These are phyloP conservation scores for Lochmaea crataegi DNA, from an alignment of 2,888 invertebrate genomes.

Conservation along the genomic window DNA sequence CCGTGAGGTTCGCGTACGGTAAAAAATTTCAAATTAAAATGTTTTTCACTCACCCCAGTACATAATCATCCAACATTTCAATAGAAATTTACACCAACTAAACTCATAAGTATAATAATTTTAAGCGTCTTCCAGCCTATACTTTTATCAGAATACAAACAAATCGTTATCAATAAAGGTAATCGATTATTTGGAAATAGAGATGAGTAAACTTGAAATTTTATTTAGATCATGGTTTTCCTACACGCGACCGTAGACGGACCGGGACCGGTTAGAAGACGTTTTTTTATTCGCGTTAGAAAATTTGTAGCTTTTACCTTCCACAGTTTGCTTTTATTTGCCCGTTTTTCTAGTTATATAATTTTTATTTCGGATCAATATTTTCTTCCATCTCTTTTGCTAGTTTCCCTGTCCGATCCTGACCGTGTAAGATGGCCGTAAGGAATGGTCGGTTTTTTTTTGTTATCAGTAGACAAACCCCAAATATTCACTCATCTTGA, in stretches of 20 bases:
- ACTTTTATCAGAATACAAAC: constrained; percentile 4
- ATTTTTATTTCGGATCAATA: no score
- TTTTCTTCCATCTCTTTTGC: no score
- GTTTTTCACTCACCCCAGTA: neutral
- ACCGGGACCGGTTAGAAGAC: no score
- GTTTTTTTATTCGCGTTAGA: no score
- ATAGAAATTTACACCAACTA: neutral
- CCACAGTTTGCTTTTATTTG: no score
- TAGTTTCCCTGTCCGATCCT: no score
- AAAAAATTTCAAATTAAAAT: neutral
- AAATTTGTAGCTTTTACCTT: no score
- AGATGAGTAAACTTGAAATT: neutral
- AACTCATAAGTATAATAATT: neutral
- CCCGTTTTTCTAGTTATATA: no score
- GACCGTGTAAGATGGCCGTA: no score
- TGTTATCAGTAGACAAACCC: no score
- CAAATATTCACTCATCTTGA: no score
- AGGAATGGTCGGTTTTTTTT: no score
- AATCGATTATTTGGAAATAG: neutral
- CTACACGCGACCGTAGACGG: neutral
- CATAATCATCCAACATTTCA: neutral
- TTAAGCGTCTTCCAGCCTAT: neutral
- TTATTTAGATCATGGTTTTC: neutral
- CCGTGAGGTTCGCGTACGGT: neutral
- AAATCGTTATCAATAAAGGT: neutral